Conservation (phyloP, 2,888 invertebrate genomes). For the Idaea aversata region DNA sequence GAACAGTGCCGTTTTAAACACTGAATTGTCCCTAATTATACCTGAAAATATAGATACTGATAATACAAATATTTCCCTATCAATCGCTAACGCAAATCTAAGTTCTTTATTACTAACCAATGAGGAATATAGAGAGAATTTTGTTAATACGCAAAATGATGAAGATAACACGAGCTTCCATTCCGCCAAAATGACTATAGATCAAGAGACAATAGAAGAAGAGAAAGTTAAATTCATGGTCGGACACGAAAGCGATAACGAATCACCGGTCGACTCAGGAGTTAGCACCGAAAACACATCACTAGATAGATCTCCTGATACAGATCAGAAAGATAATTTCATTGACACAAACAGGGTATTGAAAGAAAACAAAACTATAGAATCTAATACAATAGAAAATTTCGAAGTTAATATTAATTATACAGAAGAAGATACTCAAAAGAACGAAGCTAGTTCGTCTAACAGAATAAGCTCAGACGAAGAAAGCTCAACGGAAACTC, state of each 20-base stretch:
- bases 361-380: constrained; percentile 16
- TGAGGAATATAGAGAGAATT: constrained; percentile 65
- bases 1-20: constrained; percentile 47
- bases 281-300: constrained; percentile 88
- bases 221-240: constrained; percentile 71
- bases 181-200: constrained; percentile 57
- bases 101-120: constrained; percentile 79
- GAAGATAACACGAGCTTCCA: constrained; percentile 61
- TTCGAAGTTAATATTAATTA: constrained; percentile 69
- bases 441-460: constrained; percentile 69
- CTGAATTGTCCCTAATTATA: constrained; percentile 64
- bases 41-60: constrained; percentile 67
- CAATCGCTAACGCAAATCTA: constrained; percentile 82
- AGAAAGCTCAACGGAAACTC: constrained; percentile 43
- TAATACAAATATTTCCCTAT: constrained; percentile 71
- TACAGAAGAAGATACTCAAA: constrained; percentile 55
- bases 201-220: constrained; percentile 42
- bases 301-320: constrained; percentile 82
- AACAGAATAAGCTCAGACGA: constrained; percentile 55
- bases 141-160: constrained; percentile 42
- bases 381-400: constrained; percentile 12
- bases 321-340: constrained; percentile 70
- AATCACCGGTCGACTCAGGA: constrained; percentile 82
- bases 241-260: constrained; percentile 74
- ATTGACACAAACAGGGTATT: constrained; percentile 72